phyloP scores from a whole-genome alignment of 2,797 vertebrate genomes.

The Gastrophryne carolinensis region DNA sequence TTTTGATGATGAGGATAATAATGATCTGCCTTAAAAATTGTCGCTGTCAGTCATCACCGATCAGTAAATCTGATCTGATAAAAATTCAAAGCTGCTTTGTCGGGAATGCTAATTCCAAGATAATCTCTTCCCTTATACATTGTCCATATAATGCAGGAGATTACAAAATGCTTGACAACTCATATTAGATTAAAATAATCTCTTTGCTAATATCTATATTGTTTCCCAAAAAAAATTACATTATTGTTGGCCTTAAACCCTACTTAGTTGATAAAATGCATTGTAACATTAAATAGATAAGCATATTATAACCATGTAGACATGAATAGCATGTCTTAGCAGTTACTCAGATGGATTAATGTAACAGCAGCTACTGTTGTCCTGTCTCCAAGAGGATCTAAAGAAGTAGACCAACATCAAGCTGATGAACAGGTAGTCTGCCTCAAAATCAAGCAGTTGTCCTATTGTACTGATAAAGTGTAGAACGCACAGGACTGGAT shows the following conservation, averaged over 20 bases:
- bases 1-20: too few relatives aligned
- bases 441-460: too few relatives aligned
- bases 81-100: conserved; percentile 82
- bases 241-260: conserved; percentile 75
- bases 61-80: conserved; percentile 90
- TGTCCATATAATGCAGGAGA: conserved; percentile 74
- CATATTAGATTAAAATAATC: conserved; percentile 92
- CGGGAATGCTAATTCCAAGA: conserved; percentile 82
- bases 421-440: too few relatives aligned
- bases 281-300: conserved; percentile 62
- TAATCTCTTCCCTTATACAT: conserved; percentile 72
- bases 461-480: too few relatives aligned
- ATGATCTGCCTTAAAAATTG: too few relatives aligned
- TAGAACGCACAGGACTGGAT: too few relatives aligned
- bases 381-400: too few relatives aligned
- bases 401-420: too few relatives aligned
- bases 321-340: conserved; percentile 57
- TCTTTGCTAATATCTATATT: conserved; percentile 80
- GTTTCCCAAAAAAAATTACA: conserved; percentile 79
- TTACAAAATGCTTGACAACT: conserved; percentile 77
- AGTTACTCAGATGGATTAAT: conserved; percentile 51
- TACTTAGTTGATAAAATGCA: conserved; percentile 69
- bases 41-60: too few relatives aligned
- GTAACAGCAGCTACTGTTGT: not conserved
- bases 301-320: conserved; percentile 59